Percentiles rank a stretch among this genome's conserved stretches.
Evolutionary conservation across 2,888 invertebrate genomes (phyloP).

Genomic region (Sarcophaga subvicina): DNA sequence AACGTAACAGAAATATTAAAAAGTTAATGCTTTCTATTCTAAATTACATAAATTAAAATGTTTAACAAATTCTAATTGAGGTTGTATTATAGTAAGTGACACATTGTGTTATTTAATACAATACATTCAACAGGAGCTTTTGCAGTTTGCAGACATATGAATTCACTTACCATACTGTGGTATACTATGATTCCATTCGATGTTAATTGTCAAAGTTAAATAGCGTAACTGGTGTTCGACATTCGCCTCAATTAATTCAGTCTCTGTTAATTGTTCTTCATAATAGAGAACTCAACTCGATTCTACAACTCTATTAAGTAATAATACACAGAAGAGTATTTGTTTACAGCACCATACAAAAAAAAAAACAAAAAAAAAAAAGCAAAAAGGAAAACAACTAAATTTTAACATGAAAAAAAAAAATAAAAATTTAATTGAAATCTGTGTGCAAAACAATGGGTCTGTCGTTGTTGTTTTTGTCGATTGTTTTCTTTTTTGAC

Average conservation of each 20-base stretch:
- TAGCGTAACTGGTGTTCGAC: not conserved
- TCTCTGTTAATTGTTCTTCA: slow-evolving; percentile 57
- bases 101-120: too few species aligned
- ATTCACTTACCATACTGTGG: not conserved
- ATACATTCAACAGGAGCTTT: too few species aligned
- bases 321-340: slow-evolving; percentile 60
- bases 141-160: too few species aligned
- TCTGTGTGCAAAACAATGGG: slow-evolving; percentile 64
- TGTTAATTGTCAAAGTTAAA: not conserved
- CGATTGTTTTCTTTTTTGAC: slow-evolving; percentile 52
- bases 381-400: slow-evolving; percentile 3
- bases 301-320: slow-evolving; percentile 62
- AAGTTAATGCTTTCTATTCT: too few species aligned
- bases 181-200: not conserved
- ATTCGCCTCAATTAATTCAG: not conserved
- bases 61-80: too few species aligned
- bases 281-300: slow-evolving; percentile 48
- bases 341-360: slow-evolving; percentile 61
- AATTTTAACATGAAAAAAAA: slow-evolving; percentile 6
- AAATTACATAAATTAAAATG: too few species aligned
- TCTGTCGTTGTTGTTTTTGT: slow-evolving; percentile 11
- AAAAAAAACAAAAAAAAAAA: not conserved
- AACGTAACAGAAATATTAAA: too few species aligned
- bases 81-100: too few species aligned
- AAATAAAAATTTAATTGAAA: slow-evolving; percentile 47